These are phyloP conservation scores for Panagrolaimus sp. DNA, from an alignment of 1,140 invertebrate genomes.

Conservation along the genomic window DNA sequence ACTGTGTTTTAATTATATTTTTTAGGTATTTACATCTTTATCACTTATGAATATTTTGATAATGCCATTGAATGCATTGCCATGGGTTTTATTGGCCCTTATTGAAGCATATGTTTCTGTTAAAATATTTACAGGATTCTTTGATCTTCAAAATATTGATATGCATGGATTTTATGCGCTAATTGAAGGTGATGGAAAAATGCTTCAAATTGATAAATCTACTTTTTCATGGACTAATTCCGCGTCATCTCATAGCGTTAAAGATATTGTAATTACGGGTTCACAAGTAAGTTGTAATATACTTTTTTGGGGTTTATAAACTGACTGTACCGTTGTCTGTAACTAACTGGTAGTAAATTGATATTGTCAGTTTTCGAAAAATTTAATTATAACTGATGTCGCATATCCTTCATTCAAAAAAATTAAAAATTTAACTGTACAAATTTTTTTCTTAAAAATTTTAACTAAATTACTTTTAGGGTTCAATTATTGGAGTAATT, in stretches of 20 bases:
- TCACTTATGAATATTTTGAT: conserved; percentile 93
- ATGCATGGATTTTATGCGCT: conserved; percentile 35
- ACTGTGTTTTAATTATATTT: conserved; percentile 14
- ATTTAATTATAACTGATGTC: no score
- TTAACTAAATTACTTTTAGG: conserved; percentile 34
- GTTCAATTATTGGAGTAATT: conserved; percentile 55
- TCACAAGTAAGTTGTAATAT: no score
- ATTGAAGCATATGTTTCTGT: conserved; percentile 74
- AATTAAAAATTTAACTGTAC: no score
- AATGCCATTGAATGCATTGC: conserved; percentile 87
- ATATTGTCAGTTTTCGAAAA: no score
- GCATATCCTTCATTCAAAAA: no score
- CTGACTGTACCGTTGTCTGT: no score
- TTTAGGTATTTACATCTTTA: conserved; percentile 80
- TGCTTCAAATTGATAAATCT: conserved; percentile 7
- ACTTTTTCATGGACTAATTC: background rate
- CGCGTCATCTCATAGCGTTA: background rate
- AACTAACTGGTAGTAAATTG: no score
- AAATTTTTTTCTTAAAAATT: no score
- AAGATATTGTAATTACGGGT: background rate
- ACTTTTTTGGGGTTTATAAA: no score
- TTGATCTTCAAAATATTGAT: conserved; percentile 51
- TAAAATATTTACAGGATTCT: conserved; percentile 61
- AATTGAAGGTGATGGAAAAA: conserved; percentile 23
- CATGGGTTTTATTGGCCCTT: conserved; percentile 93